phyloP scores from a whole-genome alignment of 2,797 vertebrate genomes.

The Tapera naevia region DNA sequence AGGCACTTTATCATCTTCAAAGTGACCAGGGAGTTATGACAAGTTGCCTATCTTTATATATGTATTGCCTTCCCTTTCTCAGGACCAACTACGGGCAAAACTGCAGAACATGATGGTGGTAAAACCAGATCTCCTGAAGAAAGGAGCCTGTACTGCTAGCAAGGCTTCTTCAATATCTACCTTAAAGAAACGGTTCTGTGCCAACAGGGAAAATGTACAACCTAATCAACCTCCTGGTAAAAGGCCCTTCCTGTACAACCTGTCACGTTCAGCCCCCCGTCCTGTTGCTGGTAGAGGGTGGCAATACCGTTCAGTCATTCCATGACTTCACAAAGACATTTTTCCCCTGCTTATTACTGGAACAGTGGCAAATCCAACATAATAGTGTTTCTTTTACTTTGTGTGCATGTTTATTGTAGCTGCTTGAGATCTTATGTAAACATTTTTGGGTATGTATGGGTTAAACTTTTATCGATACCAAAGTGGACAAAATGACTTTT shows the following conservation, averaged over 20 bases:
- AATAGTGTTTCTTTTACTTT: slow-evolving; percentile 18
- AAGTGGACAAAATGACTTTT: slow-evolving; percentile 39
- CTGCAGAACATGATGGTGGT: slow-evolving; percentile 93
- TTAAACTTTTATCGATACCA: slow-evolving; percentile 44
- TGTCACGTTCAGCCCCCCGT: slow-evolving; percentile 71
- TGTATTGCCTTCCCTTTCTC: background rate
- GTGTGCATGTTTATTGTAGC: slow-evolving; percentile 43
- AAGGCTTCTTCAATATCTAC: slow-evolving; percentile 23
- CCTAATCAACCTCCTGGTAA: slow-evolving; percentile 83
- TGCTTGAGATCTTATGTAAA: slow-evolving; percentile 48
- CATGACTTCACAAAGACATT: slow-evolving; percentile 15
- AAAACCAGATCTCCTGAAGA: slow-evolving; percentile 90
- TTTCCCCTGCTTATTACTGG: background rate
- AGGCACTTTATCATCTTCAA: background rate
- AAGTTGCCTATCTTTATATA: background rate
- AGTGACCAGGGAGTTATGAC: background rate
- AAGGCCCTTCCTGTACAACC: slow-evolving; percentile 79
- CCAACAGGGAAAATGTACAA: slow-evolving; percentile 84
- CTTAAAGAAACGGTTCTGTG: slow-evolving; percentile 85
- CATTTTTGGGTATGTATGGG: slow-evolving; percentile 14
- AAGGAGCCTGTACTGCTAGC: slow-evolving; percentile 84
- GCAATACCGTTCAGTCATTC: slow-evolving; percentile 57
- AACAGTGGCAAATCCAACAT: slow-evolving; percentile 24
- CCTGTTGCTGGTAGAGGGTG: slow-evolving; percentile 67
- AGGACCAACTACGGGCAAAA: slow-evolving; percentile 93